Conservation (phyloP, 2,888 invertebrate species). For the Caenorhabditis macrosperma region DNA sequence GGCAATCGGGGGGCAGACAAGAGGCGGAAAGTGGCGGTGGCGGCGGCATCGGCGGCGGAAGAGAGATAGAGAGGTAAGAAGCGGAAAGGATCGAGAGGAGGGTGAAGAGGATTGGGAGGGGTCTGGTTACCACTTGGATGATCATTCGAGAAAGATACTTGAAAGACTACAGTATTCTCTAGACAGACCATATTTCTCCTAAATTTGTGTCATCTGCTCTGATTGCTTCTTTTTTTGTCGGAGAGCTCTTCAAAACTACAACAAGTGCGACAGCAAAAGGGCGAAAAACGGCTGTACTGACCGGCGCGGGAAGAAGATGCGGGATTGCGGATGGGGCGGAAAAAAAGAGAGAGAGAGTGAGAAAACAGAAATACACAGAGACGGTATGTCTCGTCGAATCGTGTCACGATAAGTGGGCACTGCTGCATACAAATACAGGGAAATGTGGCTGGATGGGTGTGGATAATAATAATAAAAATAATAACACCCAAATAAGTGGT, state of each 20-base stretch:
- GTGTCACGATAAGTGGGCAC: conserved; percentile 49
- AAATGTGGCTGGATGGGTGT: not conserved
- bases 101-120: conserved; percentile 7
- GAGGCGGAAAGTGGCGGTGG: conserved; percentile 53
- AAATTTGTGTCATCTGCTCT: not conserved
- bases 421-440: not conserved
- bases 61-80: not conserved
- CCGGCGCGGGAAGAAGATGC: conserved; percentile 11
- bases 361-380: conserved; percentile 14
- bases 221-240: not conserved
- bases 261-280: conserved; percentile 1
- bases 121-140: conserved; percentile 25
- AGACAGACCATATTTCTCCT: not conserved
- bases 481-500: conserved; percentile 26
- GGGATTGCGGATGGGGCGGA: conserved; percentile 9
- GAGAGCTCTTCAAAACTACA: conserved; percentile 18
- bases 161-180: not conserved
- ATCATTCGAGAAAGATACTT: not conserved
- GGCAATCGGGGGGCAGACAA: conserved; percentile 22
- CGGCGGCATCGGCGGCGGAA: too few relatives aligned
- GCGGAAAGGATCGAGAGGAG: conserved; percentile 6
- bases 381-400: conserved; percentile 6
- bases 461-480: not conserved
- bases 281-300: conserved; percentile 20
- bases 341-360: not conserved